Evolutionary conservation across 2,797 vertebrate species (phyloP).

Genomic region (Brotula barbata): DNA sequence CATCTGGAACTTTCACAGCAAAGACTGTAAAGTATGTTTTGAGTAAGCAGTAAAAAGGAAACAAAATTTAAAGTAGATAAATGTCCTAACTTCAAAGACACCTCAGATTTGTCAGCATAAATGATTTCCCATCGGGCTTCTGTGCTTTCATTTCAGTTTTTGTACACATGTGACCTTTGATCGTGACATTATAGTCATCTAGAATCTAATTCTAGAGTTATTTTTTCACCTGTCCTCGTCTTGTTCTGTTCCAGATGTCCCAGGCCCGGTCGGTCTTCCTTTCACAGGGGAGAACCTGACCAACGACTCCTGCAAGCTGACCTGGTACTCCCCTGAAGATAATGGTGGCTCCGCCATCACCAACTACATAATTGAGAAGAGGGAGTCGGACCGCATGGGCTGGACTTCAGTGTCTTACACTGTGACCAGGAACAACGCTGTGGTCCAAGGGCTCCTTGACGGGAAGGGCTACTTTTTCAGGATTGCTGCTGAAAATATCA

Average conservation of each 20-base stretch:
- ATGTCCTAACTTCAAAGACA: no score
- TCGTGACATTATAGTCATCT: no score
- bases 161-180: no score
- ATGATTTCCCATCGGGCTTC: no score
- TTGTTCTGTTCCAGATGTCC: conserved; percentile 82
- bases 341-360: conserved; percentile 95
- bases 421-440: conserved; percentile 94
- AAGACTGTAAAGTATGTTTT: no score
- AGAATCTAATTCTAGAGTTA: no score
- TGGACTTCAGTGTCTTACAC: conserved; percentile 96
- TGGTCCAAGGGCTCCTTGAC: conserved; percentile 90
- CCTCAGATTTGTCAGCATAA: no score
- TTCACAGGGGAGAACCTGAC: conserved; percentile 92
- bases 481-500: conserved; percentile 97
- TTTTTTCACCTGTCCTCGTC: no score
- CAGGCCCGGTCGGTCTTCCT: conserved; percentile 92
- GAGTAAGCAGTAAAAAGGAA: no score
- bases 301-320: conserved; percentile 94
- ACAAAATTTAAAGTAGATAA: no score
- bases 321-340: conserved; percentile 95
- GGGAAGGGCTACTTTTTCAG: conserved; percentile 96
- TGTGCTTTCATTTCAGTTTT: no score
- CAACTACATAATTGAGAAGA: conserved; percentile 96
- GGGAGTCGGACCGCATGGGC: conserved; percentile 92
- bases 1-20: no score